Base-by-base conservation (phyloP, 23 tunicate species). In the Styela plicata region DNA sequence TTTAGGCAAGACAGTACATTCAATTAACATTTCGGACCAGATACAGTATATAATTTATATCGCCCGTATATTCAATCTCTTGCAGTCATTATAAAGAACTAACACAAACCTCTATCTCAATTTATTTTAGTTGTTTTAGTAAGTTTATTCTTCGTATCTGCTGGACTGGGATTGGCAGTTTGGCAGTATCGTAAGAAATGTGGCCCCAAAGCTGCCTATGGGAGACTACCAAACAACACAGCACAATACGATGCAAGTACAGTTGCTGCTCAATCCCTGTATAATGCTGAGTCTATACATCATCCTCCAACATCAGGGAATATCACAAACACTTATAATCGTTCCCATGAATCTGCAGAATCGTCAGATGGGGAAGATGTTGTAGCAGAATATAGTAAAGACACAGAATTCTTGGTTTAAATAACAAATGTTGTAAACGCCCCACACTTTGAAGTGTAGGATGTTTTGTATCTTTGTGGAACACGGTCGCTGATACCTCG, bases 351-450 rank as follows among this genome's bases (percentile, higher is more conserved):
- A 25, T 22, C 19, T 16, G 13, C 24, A 27, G 71, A 67, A 29
- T 22, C 19, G 18, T 27, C 30, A 18, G 71, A 67, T 29, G 24
- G 31, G 16, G 71, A 67, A 67, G 71, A 67, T 1, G 71, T 25
- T 27, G 71, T 25, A 18, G 31, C 31, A 18, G 31, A 67, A 67
- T 67, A 67, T 24, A 67, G n/a, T 29, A 67, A 67, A 67, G 71
- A 67, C 22, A 67, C 71, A 29, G 71, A 67, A 29, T 27, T 67
- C 22, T 29, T 67, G 30, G 71, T 67, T 67, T 67, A n/a, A n/a
- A n/a, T n/a, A n/a, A n/a, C n/a, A n/a, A n/a, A n/a, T n/a, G n/a
- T n/a, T n/a, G n/a, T n/a, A n/a, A n/a, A n/a, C n/a, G n/a, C n/a
- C n/a, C n/a, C n/a, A n/a, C n/a, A n/a, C n/a, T n/a, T n/a, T n/a